phyloP scores from a whole-genome alignment of 2,113 vertebrate genomes.

The Mus pahari region DNA sequence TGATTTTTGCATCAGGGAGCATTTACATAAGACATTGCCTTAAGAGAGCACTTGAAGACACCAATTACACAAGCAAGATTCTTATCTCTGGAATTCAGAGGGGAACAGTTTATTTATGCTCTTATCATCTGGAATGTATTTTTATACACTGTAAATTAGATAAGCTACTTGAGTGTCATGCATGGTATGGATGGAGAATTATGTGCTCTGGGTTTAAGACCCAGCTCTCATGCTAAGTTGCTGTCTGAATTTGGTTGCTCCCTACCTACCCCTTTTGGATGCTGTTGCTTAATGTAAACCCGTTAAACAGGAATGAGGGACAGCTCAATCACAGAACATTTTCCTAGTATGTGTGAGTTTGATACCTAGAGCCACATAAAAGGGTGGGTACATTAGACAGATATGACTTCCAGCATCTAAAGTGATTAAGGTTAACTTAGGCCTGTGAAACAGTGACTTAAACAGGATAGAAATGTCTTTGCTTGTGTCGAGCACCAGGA shows the following conservation, averaged over 20 bases:
- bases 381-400: neutral
- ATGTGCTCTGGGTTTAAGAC: conserved; percentile 4
- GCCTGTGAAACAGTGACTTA: neutral
- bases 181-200: neutral
- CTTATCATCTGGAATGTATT: conserved; percentile 44
- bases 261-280: neutral
- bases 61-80: conserved; percentile 32
- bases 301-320: neutral
- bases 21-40: conserved; percentile 28
- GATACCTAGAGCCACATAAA: neutral
- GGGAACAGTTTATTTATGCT: neutral
- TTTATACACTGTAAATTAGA: conserved; percentile 44
- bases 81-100: conserved; percentile 37
- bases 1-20: neutral
- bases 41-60: conserved; percentile 43
- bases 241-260: neutral
- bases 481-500: neutral
- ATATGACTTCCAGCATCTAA: neutral
- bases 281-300: neutral
- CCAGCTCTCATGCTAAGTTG: neutral
- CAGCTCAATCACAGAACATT: neutral
- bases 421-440: neutral
- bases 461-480: neutral
- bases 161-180: neutral
- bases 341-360: neutral